Evolutionary conservation across 2,888 invertebrate genomes (phyloP), one percentile per base, ranked within the genome.

Genomic region (Parelbella ahira): DNA sequence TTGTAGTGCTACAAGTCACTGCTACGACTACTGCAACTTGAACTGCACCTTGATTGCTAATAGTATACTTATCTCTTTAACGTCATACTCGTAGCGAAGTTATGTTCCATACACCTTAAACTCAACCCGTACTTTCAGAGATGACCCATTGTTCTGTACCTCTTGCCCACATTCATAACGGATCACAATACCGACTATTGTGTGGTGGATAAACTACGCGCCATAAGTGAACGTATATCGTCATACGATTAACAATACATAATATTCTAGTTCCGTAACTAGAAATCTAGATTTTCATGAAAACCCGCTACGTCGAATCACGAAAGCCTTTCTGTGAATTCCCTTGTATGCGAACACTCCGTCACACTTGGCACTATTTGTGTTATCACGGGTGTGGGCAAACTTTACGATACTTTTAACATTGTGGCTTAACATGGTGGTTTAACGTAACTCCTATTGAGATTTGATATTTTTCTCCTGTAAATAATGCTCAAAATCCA

Each of bases 121-220:
- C 12, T 23, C 5, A 15, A 38, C 30, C 9, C 21, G 20, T 29
- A 23, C 9, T 13, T n/a, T 10, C 15, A 13, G 4, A 37, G 38
- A 38, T 30, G 38, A 11, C 38, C 38, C 23, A 38, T 38, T 38
- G 38, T 38, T 38, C 28, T 24, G 15, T 5, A 38, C 27, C 37
- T 37, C 27, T 12, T 28, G 28, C n/a, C n/a, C n/a, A n/a, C n/a
- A n/a, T n/a, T 37, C 37, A 15, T 29, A 23, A 29, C 30, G 11
- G 29, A 38, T 23, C 21, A 13, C 20, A 29, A 11, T 30, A 23
- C 28, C 10, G 11, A 30, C 6, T 11, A 38, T 30, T 38, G 30
- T 38, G n/a, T 30, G 6, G 29, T 23, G 20, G 20, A n/a, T n/a
- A n/a, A n/a, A n/a, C n/a, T n/a, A n/a, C n/a, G 24, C 7, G 18